Base-by-base conservation (phyloP, 2,888 invertebrate species). In the Hymenopus coronatus region DNA sequence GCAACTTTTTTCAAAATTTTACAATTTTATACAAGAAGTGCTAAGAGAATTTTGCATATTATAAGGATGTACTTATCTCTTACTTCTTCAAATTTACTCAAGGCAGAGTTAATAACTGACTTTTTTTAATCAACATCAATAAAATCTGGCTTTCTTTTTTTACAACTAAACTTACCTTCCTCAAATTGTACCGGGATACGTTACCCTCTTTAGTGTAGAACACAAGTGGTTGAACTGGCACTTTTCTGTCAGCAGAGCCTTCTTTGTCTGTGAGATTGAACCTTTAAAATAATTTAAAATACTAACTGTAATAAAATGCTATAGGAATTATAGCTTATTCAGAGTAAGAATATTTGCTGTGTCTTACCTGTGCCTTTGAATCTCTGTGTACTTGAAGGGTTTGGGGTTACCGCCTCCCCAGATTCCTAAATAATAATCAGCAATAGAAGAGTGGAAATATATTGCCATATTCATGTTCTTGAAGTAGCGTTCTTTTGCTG, bases 401-500 rank as follows among this genome's bases (percentile, higher is more conserved):
- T 99, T 99, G 0, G 98, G 97, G 54, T 94, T 96, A 0, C 99
- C 99, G 0, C 98, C 98, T 1, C 99, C 99, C 98, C 99, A 99
- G 89, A 98, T 98, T 0, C 99, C 99, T 30, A 99, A 94, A 93
- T 98, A 99, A 93, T 99, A 99, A 93, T 99, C 99, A 1, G 99
- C 99, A 91, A 99, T 98, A 94, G 98, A 98, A 0, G 99, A 98
- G 93, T 99, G 99, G 92, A 99, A 99, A 93, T 98, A 98, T 93
- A 97, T 97, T 0, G 98, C 97, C 96, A 98, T 98, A 93, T 98
- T 98, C 95, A 98, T 97, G 92, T 99, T 99, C 93, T 98, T 98
- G 94, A 99, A 99, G 93, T 99, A 99, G 85, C 99, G 94, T 93
- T 99, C 99, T 88, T 96, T 96, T 0, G 99, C 99, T 0, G 99